These are phyloP conservation scores for Danio tinwini DNA, from an alignment of 2,797 vertebrate genomes.

Conservation along the genomic window DNA sequence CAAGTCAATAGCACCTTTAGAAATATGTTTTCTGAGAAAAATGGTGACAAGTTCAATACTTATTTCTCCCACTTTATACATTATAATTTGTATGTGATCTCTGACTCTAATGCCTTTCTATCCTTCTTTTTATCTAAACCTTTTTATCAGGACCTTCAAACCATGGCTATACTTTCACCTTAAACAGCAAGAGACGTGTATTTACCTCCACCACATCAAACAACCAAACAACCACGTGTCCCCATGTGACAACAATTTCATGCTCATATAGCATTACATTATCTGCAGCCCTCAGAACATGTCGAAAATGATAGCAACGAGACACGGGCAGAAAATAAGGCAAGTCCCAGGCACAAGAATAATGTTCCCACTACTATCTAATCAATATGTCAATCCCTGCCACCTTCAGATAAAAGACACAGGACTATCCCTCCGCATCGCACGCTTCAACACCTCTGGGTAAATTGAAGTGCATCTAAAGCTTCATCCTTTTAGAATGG, in stretches of 20 bases:
- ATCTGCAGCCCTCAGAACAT: slow-evolving; percentile 31
- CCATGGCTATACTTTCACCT: neutral
- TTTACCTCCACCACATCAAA: neutral
- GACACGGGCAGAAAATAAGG: slow-evolving; percentile 26
- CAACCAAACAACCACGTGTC: neutral
- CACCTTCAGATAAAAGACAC: slow-evolving; percentile 57
- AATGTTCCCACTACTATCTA: slow-evolving; percentile 51
- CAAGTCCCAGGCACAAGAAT: slow-evolving; percentile 39
- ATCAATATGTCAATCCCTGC: slow-evolving; percentile 56
- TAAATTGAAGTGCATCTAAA: slow-evolving; percentile 56
- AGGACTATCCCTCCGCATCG: slow-evolving; percentile 30
- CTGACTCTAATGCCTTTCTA: neutral
- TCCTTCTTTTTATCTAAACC: no score
- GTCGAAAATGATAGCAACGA: slow-evolving; percentile 17
- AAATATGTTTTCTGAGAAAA: no score
- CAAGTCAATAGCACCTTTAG: no score
- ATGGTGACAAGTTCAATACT: no score
- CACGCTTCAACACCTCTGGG: slow-evolving; percentile 54
- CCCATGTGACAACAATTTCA: slow-evolving; percentile 12
- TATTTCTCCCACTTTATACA: neutral
- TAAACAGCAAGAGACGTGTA: neutral
- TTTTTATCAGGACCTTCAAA: neutral
- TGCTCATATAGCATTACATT: slow-evolving; percentile 20
- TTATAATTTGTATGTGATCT: neutral
- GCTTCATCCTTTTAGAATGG: slow-evolving; percentile 48